Base-by-base conservation (phyloP, 53 echinoderm and acorn worm genomes). In the Luidia sarsii region DNA sequence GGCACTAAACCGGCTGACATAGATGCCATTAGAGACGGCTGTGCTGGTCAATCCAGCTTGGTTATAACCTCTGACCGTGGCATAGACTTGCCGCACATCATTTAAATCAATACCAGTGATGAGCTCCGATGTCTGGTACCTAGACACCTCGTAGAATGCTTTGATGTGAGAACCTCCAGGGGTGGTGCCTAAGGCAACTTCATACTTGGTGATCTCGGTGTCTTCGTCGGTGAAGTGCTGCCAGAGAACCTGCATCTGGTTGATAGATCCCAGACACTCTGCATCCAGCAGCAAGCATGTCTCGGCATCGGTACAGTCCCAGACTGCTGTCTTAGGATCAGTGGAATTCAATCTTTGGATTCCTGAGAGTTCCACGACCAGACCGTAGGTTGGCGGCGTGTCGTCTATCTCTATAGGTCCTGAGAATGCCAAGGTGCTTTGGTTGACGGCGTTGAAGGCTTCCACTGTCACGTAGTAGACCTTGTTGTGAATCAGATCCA, bases 11-110 rank as follows among this genome's bases (percentile, higher is more conserved):
- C 75, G 65, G 55, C 83, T 83, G 74, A 88, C 83, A 33, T 51
- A 88, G 33, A 75, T 83, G 43, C 88, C 88, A 24, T 88, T 88
- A 4, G 88, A 88, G 7, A 74, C 35, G 2, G 66, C 83, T 25
- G 83, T 65, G 37, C 57, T 52, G 25, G 60, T 65, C 46, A 88
- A 39, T 0, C 82, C 88, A 36, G 88, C 88, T 64, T 64, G 70
- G 37, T 88, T 88, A 35, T 70, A 70, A 6, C 70, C 70, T 51
- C 70, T 70, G 0, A 70, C 70, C n/a, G 70, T 70, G 18, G 70
- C 70, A 50, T 70, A 70, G 7, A 81, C 81, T 34, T 36, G 34
- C 16, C 52, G 65, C 13, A 52, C 22, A 34, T 53, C 25, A 15
- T 24, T 65, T 21, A 81, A 54, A 53, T 81, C 65, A 33, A 81